Evolutionary conservation across 2,888 invertebrate species (phyloP).

Genomic region (Agonopterix subpropinquella): DNA sequence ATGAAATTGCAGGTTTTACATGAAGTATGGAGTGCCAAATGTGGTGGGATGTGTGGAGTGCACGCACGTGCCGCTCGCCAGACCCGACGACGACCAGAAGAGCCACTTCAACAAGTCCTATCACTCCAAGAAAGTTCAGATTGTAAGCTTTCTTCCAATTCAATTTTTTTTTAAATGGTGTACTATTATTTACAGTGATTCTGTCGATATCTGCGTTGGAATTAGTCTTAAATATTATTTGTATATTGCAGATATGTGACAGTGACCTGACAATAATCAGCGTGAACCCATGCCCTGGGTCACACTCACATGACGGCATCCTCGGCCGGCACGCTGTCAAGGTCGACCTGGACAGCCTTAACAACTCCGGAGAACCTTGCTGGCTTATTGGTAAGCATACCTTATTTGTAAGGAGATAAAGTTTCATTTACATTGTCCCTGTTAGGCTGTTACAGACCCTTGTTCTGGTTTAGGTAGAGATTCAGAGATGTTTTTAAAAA

Average conservation of each 20-base stretch:
- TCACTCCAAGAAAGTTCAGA: slow-evolving; percentile 64
- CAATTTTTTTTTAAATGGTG: too few species aligned
- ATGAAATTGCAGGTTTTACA: slow-evolving; percentile 45
- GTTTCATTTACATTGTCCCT: too few species aligned
- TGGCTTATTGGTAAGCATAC: slow-evolving; percentile 47
- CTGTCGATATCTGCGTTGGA: too few species aligned
- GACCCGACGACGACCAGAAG: slow-evolving; percentile 59
- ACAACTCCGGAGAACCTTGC: slow-evolving; percentile 50
- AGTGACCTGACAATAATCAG: slow-evolving; percentile 53
- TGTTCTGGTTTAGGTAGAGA: too few species aligned
- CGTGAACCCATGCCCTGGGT: slow-evolving; percentile 49
- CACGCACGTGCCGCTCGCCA: slow-evolving; percentile 58
- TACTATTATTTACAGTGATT: too few species aligned
- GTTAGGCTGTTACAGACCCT: too few species aligned
- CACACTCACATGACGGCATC: slow-evolving; percentile 48
- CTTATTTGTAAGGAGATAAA: too few species aligned
- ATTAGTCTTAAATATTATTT: not conserved
- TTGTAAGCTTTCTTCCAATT: slow-evolving; percentile 39
- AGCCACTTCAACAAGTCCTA: slow-evolving; percentile 63
- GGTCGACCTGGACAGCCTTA: slow-evolving; percentile 53
- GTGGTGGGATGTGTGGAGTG: slow-evolving; percentile 62
- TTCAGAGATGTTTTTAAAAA: too few species aligned
- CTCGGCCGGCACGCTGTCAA: slow-evolving; percentile 50
- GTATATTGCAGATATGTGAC: slow-evolving; percentile 47
- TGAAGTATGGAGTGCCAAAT: slow-evolving; percentile 63